A percentile compares a stretch with the other conserved stretches of the same genome.
phyloP scores from a whole-genome alignment of 2,888 invertebrate species.

The Stenchaetothrips biformis region DNA sequence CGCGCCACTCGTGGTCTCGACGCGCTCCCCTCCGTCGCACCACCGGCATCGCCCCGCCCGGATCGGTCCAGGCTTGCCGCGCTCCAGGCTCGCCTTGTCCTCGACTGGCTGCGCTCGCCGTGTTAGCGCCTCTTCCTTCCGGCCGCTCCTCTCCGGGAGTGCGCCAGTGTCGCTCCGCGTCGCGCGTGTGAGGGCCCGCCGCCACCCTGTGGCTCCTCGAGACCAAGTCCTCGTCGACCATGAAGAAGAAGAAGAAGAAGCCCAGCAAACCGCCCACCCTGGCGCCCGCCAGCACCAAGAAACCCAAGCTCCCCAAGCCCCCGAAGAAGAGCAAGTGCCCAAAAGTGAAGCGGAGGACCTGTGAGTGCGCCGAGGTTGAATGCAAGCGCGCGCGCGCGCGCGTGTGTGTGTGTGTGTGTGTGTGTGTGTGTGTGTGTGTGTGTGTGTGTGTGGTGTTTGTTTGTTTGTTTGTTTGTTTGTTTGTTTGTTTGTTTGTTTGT shows the following conservation, averaged over 20 bases:
- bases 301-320: background rate
- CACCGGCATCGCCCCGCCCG: background rate
- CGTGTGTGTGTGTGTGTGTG: too few relatives aligned
- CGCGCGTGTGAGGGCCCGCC: background rate
- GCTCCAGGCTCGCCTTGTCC: background rate
- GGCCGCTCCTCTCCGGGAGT: background rate
- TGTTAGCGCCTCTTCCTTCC: too few relatives aligned
- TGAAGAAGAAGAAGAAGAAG: conserved; percentile 3
- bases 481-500: too few relatives aligned
- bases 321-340: conserved; percentile 11
- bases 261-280: background rate
- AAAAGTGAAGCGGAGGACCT: conserved; percentile 1
- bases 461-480: too few relatives aligned
- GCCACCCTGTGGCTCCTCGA: conserved; percentile 9
- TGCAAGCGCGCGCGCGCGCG: too few relatives aligned
- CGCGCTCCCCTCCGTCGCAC: conserved; percentile 1
- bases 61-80: background rate
- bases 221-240: background rate
- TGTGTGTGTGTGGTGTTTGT: too few relatives aligned
- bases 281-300: background rate
- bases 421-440: too few relatives aligned
- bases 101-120: too few relatives aligned
- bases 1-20: background rate
- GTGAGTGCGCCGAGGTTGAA: background rate
- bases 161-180: background rate